Evolutionary conservation across 2,113 vertebrate species (phyloP), one percentile per base, ranked within the genome.

Genomic region (Rhea pennata): DNA sequence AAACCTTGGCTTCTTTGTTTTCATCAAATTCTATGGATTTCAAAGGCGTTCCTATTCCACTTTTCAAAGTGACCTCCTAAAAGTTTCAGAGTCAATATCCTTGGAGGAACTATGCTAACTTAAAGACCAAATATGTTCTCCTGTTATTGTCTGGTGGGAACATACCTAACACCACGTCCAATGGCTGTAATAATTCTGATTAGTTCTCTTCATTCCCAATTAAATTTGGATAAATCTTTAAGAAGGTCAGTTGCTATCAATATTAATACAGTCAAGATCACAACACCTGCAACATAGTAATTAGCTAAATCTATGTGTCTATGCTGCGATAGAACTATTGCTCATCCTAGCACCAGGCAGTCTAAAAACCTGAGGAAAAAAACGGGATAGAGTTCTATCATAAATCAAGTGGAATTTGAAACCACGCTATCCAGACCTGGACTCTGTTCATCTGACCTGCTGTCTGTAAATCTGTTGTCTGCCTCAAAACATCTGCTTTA

Each of bases 391-490:
- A 17, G 4, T 65, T 93, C 10, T 5, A 62, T 33, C 48, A 82
- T 67, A 88, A 78, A 82, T 79, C 81, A 82, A 79, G 21, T 14
- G 12, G 27, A 46, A 84, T 75, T 91, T 80, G 77, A 75, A 88
- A 71, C 10, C 10, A 7, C 1, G 2, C 10, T 69, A 33, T 70
- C n/a, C 27, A 64, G 51, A 71, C 78, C 88, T 81, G 56, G 61
- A 87, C 53, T 72, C 7, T 48, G 27, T 93, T 91, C 42, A 48
- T 87, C 65, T 50, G 66, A 94, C 22, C 77, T 89, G 56, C 65
- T 94, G 75, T 53, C 62, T 83, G 40, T 77, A 94, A 94, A 88
- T 88, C 74, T 85, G 62, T 58, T 92, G 11, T 76, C 23, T 91
- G 73, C 31, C 87, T 87, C 53, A 81, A 66, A 92, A 75, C 0